Evolutionary conservation across 2,888 invertebrate species (phyloP).

Genomic region (Hoplodrina blanda): DNA sequence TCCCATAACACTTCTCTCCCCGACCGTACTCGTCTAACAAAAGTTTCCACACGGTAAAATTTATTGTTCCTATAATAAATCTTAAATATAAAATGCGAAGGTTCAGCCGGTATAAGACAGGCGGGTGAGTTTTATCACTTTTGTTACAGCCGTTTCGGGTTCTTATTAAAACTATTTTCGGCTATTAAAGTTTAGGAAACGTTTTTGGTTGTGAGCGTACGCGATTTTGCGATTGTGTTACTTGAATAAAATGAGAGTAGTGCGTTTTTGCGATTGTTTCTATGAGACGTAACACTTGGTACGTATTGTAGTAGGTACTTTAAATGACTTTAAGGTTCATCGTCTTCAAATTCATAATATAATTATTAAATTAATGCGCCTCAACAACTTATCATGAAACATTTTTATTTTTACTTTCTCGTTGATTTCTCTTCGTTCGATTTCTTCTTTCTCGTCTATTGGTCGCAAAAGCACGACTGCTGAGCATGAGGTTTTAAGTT

Average conservation of each 20-base stretch:
- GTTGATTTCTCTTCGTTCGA: too few species aligned
- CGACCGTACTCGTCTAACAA: conserved; percentile 56
- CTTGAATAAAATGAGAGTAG: neutral
- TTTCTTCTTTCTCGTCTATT: too few species aligned
- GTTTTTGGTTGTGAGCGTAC: conserved; percentile 5
- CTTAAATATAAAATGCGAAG: conserved; percentile 75
- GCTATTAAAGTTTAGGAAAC: conserved; percentile 44
- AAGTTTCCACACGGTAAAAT: conserved; percentile 76
- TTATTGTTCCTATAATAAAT: conserved; percentile 77
- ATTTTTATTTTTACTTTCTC: too few species aligned
- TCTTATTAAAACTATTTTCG: conserved; percentile 62
- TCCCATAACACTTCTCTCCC: conserved; percentile 47
- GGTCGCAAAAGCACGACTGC: too few species aligned
- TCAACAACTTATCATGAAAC: too few species aligned
- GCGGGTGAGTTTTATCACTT: conserved; percentile 65
- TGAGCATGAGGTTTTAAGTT: too few species aligned
- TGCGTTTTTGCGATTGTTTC: neutral
- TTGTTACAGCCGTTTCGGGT: conserved; percentile 63
- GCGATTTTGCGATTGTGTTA: neutral
- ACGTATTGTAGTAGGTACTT: too few species aligned
- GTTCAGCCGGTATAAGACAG: conserved; percentile 52
- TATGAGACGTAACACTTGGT: too few species aligned
- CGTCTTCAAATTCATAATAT: too few species aligned
- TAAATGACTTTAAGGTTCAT: too few species aligned
- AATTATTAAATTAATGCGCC: too few species aligned